Evolutionary conservation across 30 jellyfish, hydroid and myxozoan genomes (phyloP), one percentile per base, ranked within the genome.

Genomic region (Pseudorhiza aurosa): DNA sequence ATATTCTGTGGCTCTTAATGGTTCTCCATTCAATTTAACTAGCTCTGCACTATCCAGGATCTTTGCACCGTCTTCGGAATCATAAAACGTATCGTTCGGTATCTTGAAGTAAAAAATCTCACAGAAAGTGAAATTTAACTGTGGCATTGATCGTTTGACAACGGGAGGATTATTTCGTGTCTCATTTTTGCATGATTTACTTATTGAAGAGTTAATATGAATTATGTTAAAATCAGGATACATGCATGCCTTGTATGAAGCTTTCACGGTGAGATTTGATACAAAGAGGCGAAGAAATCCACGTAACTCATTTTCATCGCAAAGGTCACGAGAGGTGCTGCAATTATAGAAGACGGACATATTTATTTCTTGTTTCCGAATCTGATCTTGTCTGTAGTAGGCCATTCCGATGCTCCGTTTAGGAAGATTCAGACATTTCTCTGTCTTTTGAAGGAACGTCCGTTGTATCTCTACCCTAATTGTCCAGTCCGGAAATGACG

Each of bases 31-130:
- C 10, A 27, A 36, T 1, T 18, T 28, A 26, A 31, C 18, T 18
- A 80, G 69, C 45, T 53, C 63, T 8, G 37, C 36, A 15, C 32
- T 73, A 1, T 22, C 56, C 69, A 80, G 15, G 0, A 70, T 51
- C 14, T 11, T 11, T 15, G 6, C 12, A 0, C 86, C 95, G 17
- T 71, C 81, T 22, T 83, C 95, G 0, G 47, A 44, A 59, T 84
- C 95, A 19, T 35, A 2, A 64, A 84, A 84, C 0, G 81, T 72
- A 47, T 84, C 72, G 57, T 72, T 72, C 33, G 88, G 95, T 2
- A 84, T 46, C 40, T 36, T 68, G 83, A 43, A 84, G 15, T 31
- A 33, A 44, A 56, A 11, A 8, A 43, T 51, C 49, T 27, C 59
- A 32, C 95, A 83, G 12, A 21, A 39, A 4, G 87, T 53, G 33